These are phyloP conservation scores for Pavo muticus DNA, from an alignment of 2,113 vertebrate species.

Conservation along the genomic window DNA sequence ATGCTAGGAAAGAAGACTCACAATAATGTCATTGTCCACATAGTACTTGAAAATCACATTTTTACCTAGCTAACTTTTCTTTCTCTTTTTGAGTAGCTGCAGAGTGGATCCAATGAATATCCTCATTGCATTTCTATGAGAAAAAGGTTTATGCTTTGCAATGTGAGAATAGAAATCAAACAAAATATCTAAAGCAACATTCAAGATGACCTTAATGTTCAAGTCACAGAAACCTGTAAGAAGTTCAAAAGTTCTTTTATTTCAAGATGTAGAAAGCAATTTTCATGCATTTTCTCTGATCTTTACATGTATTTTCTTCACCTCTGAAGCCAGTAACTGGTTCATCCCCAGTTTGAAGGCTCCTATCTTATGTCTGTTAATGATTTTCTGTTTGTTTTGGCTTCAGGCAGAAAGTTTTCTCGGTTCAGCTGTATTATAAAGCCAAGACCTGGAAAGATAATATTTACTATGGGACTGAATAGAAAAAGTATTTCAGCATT, in stretches of 20 bases:
- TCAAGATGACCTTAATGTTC: not conserved
- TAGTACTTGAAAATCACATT: not conserved
- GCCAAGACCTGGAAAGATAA: not conserved
- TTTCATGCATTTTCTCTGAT: not conserved
- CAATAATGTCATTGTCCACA: fast-evolving
- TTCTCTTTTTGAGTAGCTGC: not conserved
- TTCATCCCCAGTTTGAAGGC: not conserved
- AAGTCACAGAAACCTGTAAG: not conserved
- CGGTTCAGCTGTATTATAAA: not conserved
- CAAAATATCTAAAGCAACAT: not conserved
- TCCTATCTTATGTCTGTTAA: not conserved
- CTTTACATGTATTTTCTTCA: not conserved
- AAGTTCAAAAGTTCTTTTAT: not conserved
- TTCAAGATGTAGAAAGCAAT: not conserved
- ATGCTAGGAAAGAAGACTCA: not conserved
- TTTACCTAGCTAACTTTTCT: not conserved
- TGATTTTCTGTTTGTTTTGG: conserved; percentile 46
- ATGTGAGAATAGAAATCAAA: not conserved
- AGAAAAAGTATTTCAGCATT: not conserved
- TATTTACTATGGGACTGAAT: not conserved
- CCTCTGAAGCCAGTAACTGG: not conserved
- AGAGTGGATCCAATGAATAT: not conserved
- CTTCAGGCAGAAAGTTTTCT: conserved; percentile 23
- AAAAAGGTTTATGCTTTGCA: not conserved
- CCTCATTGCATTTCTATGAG: not conserved